A percentile compares a stretch with the other conserved stretches of the same genome.
Evolutionary conservation across 2,797 vertebrate species (phyloP).

Genomic region (Oryzias sinensis): DNA sequence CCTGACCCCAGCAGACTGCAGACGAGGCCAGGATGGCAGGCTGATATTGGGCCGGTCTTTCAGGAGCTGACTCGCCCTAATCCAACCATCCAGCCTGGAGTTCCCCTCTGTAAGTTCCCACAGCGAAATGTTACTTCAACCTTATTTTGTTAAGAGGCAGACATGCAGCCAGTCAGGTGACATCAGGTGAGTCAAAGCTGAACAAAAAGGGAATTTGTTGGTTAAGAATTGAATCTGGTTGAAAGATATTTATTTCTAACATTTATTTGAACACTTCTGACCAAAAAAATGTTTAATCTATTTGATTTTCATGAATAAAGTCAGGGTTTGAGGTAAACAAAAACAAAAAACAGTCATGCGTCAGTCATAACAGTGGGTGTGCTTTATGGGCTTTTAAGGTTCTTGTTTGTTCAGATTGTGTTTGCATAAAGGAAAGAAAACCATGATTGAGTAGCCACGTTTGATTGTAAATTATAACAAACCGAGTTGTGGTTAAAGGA

Average conservation of each 20-base stretch:
- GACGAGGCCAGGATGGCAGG: constrained; percentile 39
- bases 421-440: constrained; percentile 2
- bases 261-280: too few relatives aligned
- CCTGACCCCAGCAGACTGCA: neutral
- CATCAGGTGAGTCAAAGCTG: too few relatives aligned
- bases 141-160: too few relatives aligned
- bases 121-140: neutral
- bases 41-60: constrained; percentile 34
- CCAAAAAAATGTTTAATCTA: too few relatives aligned
- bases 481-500: neutral
- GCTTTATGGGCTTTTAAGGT: neutral
- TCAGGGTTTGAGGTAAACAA: neutral
- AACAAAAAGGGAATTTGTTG: too few relatives aligned
- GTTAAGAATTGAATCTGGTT: too few relatives aligned
- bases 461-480: neutral
- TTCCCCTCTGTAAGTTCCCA: constrained; percentile 41
- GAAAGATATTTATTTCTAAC: too few relatives aligned
- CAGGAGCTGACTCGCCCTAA: constrained; percentile 13
- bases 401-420: constrained; percentile 3
- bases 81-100: constrained; percentile 41
- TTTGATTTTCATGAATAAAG: too few relatives aligned
- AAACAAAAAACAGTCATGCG: neutral
- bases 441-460: neutral
- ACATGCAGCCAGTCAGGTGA: too few relatives aligned
- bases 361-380: neutral